Percentiles rank a stretch among this genome's conserved stretches.
Conservation (phyloP, 2,113 vertebrate genomes). For the Mobula birostris region DNA sequence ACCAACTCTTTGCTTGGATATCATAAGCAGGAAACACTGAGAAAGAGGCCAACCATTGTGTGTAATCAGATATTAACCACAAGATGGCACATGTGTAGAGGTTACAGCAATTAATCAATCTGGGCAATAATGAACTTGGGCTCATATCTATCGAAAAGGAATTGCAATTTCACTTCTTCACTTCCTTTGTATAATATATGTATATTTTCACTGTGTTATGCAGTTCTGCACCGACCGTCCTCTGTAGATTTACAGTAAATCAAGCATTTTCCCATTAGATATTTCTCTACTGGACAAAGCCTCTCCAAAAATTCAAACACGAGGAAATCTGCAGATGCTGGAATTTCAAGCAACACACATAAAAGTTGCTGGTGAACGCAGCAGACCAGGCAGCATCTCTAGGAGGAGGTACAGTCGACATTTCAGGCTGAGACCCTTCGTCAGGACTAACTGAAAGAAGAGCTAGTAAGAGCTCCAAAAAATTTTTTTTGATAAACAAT, state of each 20-base stretch:
- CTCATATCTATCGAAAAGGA: neutral
- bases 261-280: neutral
- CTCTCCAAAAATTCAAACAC: neutral
- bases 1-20: no score
- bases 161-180: neutral
- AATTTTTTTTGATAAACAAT: neutral
- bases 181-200: neutral
- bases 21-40: no score
- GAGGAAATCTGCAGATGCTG: no score
- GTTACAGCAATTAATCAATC: neutral
- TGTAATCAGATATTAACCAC: neutral
- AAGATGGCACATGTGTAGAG: slow-evolving; percentile 31
- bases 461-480: no score
- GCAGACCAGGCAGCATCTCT: no score
- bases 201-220: neutral
- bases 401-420: no score
- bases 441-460: no score
- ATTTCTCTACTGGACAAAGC: neutral
- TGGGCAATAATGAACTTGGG: neutral
- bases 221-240: neutral
- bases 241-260: neutral
- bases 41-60: neutral
- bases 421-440: no score
- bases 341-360: no score
- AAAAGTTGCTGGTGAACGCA: no score